A percentile compares a stretch with the other conserved stretches of the same genome.
These are phyloP conservation scores for Araneus ventricosus DNA, from an alignment of 1,140 invertebrate genomes.

Conservation along the genomic window DNA sequence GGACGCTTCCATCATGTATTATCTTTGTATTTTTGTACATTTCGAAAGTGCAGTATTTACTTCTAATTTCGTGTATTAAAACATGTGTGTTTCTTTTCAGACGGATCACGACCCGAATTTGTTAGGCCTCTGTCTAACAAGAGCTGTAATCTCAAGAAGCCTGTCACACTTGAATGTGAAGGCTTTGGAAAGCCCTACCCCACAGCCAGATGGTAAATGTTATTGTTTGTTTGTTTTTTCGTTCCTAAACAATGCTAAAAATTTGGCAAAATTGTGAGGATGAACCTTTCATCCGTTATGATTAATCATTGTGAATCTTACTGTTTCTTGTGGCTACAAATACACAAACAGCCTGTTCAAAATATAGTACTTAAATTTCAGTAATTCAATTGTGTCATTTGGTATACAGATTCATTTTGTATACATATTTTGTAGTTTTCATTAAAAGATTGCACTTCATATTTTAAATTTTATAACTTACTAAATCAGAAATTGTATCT, in stretches of 20 bases:
- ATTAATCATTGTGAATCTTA: too few species aligned
- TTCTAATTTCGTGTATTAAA: background rate
- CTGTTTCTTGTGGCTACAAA: too few species aligned
- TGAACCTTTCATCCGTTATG: too few species aligned
- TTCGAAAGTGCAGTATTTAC: background rate
- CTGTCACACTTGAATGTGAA: slow-evolving; percentile 90
- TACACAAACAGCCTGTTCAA: too few species aligned
- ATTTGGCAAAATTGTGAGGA: too few species aligned
- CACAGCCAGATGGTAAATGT: slow-evolving; percentile 88
- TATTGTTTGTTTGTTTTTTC: background rate
- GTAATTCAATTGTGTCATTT: too few species aligned
- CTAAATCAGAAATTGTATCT: too few species aligned
- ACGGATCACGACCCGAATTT: slow-evolving; percentile 95
- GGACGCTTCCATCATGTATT: background rate
- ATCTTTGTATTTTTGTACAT: background rate
- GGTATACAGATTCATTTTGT: too few species aligned
- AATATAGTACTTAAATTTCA: too few species aligned
- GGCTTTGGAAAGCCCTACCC: slow-evolving; percentile 95
- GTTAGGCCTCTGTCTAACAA: slow-evolving; percentile 88
- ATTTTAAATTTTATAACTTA: too few species aligned
- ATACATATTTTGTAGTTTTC: too few species aligned
- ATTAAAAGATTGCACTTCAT: too few species aligned
- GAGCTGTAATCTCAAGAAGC: slow-evolving; percentile 90
- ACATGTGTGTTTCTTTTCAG: slow-evolving; percentile 45
- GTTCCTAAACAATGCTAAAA: background rate